Percentiles rank a stretch among this genome's conserved stretches.
Conservation (phyloP, 2,888 invertebrate species). For the Aphodius sticticus region DNA sequence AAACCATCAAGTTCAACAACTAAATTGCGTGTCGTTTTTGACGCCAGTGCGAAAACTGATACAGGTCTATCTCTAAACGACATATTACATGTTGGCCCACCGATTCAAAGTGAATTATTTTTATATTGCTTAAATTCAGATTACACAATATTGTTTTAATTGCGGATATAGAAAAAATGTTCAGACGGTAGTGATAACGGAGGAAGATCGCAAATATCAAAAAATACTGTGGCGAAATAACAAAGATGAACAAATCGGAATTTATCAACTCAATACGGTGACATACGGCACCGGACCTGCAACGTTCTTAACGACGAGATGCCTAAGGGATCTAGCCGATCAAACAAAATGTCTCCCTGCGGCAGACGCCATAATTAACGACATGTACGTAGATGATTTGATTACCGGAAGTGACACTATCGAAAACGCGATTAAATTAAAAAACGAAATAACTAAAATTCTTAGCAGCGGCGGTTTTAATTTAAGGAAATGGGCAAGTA, state of each 20-base stretch:
- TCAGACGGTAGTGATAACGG: conserved; percentile 5
- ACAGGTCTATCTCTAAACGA: conserved; percentile 22
- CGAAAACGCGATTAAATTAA: conserved; percentile 12
- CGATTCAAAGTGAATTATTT: conserved; percentile 24
- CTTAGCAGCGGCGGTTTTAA: conserved; percentile 21
- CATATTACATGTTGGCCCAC: conserved; percentile 11
- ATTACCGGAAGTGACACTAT: conserved; percentile 24
- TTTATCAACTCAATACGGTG: conserved; percentile 17
- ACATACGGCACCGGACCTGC: conserved; percentile 17
- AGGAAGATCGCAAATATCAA: conserved; percentile 21
- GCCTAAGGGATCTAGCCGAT: conserved; percentile 5
- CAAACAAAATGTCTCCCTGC: conserved; percentile 15
- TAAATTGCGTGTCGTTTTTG: conserved; percentile 11
- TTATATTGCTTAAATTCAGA: conserved; percentile 23
- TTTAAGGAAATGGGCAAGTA: conserved; percentile 25
- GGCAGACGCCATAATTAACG: conserved; percentile 17
- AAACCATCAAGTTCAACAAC: conserved; percentile 6
- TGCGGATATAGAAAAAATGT: conserved; percentile 12
- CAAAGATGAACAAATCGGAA: conserved; percentile 13
- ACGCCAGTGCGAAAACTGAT: conserved; percentile 1
- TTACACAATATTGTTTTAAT: conserved; percentile 11
- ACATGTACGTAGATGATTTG: conserved; percentile 26
- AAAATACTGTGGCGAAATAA: conserved; percentile 21
- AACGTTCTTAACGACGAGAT: not conserved
- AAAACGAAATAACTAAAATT: conserved; percentile 20